Evolutionary conservation across 2,113 vertebrate genomes (phyloP), one percentile per base, ranked within the genome.

Genomic region (Ornithorhynchus anatinus): DNA sequence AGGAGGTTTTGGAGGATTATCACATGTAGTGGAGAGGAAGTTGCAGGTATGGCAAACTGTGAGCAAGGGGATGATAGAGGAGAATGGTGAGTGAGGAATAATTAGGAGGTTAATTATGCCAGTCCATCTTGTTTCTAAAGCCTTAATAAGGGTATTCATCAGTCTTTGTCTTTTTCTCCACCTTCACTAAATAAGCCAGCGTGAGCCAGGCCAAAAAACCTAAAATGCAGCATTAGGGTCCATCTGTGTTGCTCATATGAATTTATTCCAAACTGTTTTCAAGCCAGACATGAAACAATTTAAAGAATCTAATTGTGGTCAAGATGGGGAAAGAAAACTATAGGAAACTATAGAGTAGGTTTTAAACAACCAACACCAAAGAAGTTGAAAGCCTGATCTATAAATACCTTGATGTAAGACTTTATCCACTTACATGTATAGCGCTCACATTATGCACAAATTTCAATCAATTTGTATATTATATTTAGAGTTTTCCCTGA

Each of bases 191-290:
- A 43, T 22, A 77, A 85, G 70, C 15, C 23, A 78, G 17, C 33
- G 23, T 59, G 14, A 81, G 1, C 42, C 45, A 78, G 51, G 66
- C 52, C 32, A 16, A 64, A 78, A 72, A 62, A 68, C 0, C 0
- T 25, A 38, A 39, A 23, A 64, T 54, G 52, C 39, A 61, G 35
- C 60, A 71, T 71, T 66, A 62, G 36, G 61, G 57, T 36, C 81
- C 84, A 85, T 71, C 80, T 73, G 43, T 75, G 56, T 65, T 38
- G 43, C 25, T 75, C 11, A 16, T 22, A 37, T 72, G 47, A 47
- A 47, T 76, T 71, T 20, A 77, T 3, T 69, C 60, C 74, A 82
- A 86, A 80, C 59, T 33, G 56, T 52, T 60, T 33, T 60, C 45
- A 64, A 75, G 61, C 59, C 74, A 80, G 42, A 79, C 69, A 53